Evolutionary conservation across 2,113 vertebrate genomes (phyloP).

Genomic region (Myiopsitta monachus): DNA sequence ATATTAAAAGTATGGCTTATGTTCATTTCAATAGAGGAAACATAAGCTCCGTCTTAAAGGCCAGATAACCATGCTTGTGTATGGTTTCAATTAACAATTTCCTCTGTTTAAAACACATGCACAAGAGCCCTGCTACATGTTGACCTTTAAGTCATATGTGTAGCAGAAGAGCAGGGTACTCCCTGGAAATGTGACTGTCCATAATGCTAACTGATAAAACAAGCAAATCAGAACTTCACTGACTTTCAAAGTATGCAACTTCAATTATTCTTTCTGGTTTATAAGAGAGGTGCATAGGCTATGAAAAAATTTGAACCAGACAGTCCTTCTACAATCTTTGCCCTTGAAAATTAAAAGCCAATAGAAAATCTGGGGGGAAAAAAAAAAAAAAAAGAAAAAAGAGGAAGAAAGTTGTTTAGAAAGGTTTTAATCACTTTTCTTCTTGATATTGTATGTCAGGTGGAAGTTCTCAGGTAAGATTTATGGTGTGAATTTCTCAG

Average conservation of each 20-base stretch:
- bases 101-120: neutral
- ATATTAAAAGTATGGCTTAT: neutral
- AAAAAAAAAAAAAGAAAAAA: neutral
- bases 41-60: neutral
- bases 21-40: neutral
- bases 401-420: neutral
- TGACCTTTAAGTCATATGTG: neutral
- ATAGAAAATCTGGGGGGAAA: neutral
- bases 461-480: neutral
- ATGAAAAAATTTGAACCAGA: neutral
- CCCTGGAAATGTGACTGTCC: neutral
- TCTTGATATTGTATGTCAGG: neutral
- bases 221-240: neutral
- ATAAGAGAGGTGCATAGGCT: neutral
- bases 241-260: neutral
- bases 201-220: neutral
- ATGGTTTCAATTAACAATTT: neutral
- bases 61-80: neutral
- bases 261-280: neutral
- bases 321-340: neutral
- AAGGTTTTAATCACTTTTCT: neutral
- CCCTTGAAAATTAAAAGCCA: neutral
- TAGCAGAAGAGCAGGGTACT: neutral
- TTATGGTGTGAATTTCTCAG: neutral
- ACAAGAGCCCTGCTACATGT: neutral